These are phyloP conservation scores for Pelosia muscerda DNA, from an alignment of 2,888 invertebrate species.

Conservation along the genomic window DNA sequence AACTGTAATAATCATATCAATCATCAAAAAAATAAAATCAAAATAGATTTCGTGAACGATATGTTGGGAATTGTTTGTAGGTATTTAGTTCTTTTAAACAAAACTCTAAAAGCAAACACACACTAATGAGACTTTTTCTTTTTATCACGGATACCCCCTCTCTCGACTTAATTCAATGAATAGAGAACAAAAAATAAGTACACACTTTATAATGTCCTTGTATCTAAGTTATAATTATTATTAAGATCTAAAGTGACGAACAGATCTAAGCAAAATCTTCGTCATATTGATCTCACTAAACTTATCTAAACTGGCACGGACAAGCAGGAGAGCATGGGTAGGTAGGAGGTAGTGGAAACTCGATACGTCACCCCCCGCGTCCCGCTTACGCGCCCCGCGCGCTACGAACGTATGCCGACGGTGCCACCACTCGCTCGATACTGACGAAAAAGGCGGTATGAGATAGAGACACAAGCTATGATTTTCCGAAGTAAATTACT, in stretches of 20 bases:
- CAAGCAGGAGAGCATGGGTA: constrained; percentile 66
- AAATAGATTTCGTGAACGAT: too few relatives aligned
- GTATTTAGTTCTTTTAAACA: too few relatives aligned
- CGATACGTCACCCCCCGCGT: constrained; percentile 58
- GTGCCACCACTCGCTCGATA: constrained; percentile 69
- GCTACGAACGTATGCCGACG: constrained; percentile 72
- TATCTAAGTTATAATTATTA: neutral
- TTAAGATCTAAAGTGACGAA: neutral
- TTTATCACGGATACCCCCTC: too few relatives aligned
- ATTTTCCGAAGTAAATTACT: neutral
- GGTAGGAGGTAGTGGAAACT: constrained; percentile 64
- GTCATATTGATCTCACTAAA: constrained; percentile 31
- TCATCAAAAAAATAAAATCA: too few relatives aligned
- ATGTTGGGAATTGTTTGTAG: too few relatives aligned
- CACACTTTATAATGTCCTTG: neutral
- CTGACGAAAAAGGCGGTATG: constrained; percentile 55
- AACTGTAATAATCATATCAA: too few relatives aligned
- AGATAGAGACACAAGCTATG: constrained; percentile 9
- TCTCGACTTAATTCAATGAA: too few relatives aligned
- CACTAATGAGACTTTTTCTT: too few relatives aligned
- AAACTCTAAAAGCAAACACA: too few relatives aligned
- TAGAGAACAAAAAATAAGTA: too few relatives aligned
- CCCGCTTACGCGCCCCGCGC: constrained; percentile 34
- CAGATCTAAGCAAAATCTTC: neutral
- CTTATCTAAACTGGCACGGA: constrained; percentile 66